Conservation (phyloP, 2,888 invertebrate species). For the Eristalinus sepulchralis region DNA sequence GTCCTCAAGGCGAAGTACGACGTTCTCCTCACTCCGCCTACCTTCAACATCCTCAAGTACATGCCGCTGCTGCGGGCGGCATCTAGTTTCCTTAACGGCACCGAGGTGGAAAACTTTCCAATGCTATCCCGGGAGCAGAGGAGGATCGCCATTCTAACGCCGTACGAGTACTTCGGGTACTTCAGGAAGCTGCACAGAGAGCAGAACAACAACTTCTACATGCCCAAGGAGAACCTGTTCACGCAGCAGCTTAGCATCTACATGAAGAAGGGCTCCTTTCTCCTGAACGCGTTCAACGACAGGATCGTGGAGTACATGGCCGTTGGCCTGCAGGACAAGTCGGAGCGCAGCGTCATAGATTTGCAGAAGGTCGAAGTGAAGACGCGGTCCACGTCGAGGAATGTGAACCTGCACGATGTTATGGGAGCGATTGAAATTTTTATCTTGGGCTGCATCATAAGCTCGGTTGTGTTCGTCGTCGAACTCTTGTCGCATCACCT, state of each 20-base stretch:
- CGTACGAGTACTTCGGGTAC: conserved; percentile 76
- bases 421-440: conserved; percentile 2
- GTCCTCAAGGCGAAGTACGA: conserved; percentile 59
- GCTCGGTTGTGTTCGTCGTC: not conserved
- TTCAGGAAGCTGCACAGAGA: conserved; percentile 72
- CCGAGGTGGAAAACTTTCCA: conserved; percentile 74
- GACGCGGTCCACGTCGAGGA: not conserved
- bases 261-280: conserved; percentile 74
- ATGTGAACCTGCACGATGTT: conserved; percentile 19
- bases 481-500: not conserved
- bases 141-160: conserved; percentile 74
- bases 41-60: conserved; percentile 37
- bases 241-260: conserved; percentile 76
- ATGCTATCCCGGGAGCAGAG: conserved; percentile 58
- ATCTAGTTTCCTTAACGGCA: conserved; percentile 69
- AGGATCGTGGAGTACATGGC: conserved; percentile 73
- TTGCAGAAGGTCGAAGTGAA: no score
- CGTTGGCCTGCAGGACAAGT: conserved; percentile 74
- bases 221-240: conserved; percentile 73
- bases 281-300: conserved; percentile 73
- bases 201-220: conserved; percentile 47
- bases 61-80: conserved; percentile 44
- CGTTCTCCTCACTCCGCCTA: conserved; percentile 61
- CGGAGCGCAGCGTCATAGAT: conserved; percentile 69
- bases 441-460: not conserved